Base-by-base conservation (phyloP, 2,888 invertebrate genomes). In the Phaonia tiefii region DNA sequence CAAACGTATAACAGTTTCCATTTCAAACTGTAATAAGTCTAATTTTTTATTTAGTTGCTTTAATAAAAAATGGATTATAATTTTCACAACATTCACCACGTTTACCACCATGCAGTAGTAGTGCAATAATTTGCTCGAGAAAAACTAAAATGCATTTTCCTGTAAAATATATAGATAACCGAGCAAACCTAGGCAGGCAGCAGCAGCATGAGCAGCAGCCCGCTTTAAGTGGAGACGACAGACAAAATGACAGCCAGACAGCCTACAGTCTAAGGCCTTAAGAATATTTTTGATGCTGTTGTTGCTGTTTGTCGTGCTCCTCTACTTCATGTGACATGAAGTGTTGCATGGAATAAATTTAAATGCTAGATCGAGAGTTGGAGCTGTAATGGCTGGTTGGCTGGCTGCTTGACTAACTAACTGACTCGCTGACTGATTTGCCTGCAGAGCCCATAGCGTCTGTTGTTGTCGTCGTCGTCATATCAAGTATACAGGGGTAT, bases 261-360 rank as follows among this genome's bases (percentile, higher is more conserved):
- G 39, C 69, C 54, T 31, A 74, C 49, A 74, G 56, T 65, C n/a
- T 63, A 73, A 69, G 31, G 22, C 15, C 67, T 20, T 37, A 11
- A 65, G 70, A 56, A 37, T 20, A 78, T 42, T 56, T 56, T 56
- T 37, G n/a, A n/a, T 13, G 22, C 42, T 60, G 15, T 42, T 63
- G 37, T 39, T 63, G 22, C 22, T 42, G 10, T 63, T 63, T 17
- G 63, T 63, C 8, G 15, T 63, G 3, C 4, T 63, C 42, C 10
- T 42, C 17, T 58, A 46, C 31, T 58, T 75, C 20, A 73, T 69
- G 80, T 71, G 77, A 67, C 74, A 80, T 77, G 56, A 63, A 76
- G 75, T 72, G 74, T 81, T 77, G 81, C 78, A 75, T 81, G 78
- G 70, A 72, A 78, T 81, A 75, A 78, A 81, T 81, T 81, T 75